Base-by-base conservation (phyloP, 2,888 invertebrate species). In the Ectemnius continuus region DNA sequence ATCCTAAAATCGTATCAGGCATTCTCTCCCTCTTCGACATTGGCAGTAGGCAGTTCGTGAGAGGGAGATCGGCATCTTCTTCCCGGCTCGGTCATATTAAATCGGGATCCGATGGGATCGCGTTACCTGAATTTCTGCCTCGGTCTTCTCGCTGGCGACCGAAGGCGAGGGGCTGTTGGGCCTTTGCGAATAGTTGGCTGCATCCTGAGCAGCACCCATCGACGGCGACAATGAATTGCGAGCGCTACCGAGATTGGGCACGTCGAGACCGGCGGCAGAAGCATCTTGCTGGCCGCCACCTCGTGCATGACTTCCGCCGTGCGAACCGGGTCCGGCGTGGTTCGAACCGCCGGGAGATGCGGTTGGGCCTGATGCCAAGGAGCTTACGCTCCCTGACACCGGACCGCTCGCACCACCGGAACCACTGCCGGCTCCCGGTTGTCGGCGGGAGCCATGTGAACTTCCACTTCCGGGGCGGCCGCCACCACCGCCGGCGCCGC, bases 141-240 rank as follows among this genome's bases (percentile, higher is more conserved):
- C 96, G 77, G 96, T 96, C 90, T 97, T 97, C 89, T 98, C 98
- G 84, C 97, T 97, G 85, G 96, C 95, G 85, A 97, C 94, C 76
- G 98, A 97, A 57, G 97, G 97, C 83, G 97, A 97, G 1, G 98
- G 98, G 86, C 97, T 98, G 28, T 96, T 94, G 61, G 96, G 96
- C 85, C 96, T 92, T 83, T 95, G 95, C 70, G 94, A 93, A 78
- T 91, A 90, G 70, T 88, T 90, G 59, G 89, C 86, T 48, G 89
- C 91, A 69, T 88, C 91, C 80, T 87, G 89, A 67, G 87, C 86
- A 77, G 90, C 89, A 70, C 86, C 86, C 88, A 88, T 89, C 46
- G 94, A 94, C 86, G 94, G 92, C 78, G 94, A 94, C 70, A 91
- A 82, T 57, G 91, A 91, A 73, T 87, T 90, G 68, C 90, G 86